These are phyloP conservation scores for Parelbella ahira DNA, from an alignment of 2,888 invertebrate genomes.

Conservation along the genomic window DNA sequence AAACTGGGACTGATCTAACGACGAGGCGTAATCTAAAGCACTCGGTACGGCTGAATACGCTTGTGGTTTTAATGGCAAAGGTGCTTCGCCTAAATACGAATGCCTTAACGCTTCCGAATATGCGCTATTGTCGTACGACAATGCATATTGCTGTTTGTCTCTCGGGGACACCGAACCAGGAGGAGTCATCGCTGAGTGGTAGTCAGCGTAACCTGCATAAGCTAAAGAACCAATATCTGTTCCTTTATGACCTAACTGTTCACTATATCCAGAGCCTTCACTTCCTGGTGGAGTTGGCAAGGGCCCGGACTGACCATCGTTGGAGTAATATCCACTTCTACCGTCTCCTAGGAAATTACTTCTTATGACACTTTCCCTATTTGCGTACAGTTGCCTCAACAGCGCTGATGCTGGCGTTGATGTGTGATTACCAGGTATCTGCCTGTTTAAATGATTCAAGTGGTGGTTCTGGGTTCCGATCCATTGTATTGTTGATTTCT, in stretches of 20 bases:
- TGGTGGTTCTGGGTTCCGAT: conserved; percentile 89
- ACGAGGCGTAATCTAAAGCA: conserved; percentile 83
- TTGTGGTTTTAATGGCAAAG: conserved; percentile 92
- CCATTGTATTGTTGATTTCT: conserved; percentile 93
- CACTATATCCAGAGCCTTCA: conserved; percentile 87
- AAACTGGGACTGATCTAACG: conserved; percentile 91
- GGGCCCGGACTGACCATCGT: conserved; percentile 85
- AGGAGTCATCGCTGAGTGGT: conserved; percentile 97
- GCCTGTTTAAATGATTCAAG: conserved; percentile 82
- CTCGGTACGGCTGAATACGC: conserved; percentile 89
- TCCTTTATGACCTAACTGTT: conserved; percentile 78
- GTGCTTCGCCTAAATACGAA: conserved; percentile 73
- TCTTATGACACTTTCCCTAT: conserved; percentile 96
- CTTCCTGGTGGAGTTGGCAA: conserved; percentile 95
- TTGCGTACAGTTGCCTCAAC: conserved; percentile 93
- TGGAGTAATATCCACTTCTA: conserved; percentile 71
- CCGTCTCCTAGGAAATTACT: conserved; percentile 85
- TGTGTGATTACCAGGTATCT: conserved; percentile 76
- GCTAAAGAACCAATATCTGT: conserved; percentile 82
- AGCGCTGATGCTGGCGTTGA: conserved; percentile 93
- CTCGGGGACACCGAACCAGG: conserved; percentile 98
- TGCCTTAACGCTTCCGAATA: conserved; percentile 84
- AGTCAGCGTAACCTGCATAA: conserved; percentile 85
- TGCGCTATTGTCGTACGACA: conserved; percentile 78
- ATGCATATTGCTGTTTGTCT: conserved; percentile 85